Evolutionary conservation across 2,888 invertebrate species (phyloP).

Genomic region (Lasioglossum zephyrum): DNA sequence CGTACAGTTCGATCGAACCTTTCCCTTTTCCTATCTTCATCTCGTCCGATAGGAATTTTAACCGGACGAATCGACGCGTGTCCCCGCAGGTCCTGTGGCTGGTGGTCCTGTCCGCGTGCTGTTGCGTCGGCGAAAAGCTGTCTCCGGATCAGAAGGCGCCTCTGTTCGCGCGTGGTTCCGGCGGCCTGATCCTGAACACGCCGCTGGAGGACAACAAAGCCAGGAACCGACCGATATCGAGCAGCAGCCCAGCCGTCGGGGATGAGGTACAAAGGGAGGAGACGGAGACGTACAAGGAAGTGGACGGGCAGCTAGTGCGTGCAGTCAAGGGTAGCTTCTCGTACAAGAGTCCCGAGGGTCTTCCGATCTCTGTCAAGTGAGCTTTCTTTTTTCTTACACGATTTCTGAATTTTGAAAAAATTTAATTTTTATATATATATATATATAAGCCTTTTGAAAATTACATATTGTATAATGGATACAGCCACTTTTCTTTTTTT

Average conservation of each 20-base stretch:
- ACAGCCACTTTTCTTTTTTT: too few species aligned
- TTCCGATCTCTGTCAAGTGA: constrained; percentile 81
- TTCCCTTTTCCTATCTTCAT: not conserved
- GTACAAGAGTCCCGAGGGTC: constrained; percentile 82
- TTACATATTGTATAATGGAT: too few species aligned
- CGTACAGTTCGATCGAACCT: not conserved
- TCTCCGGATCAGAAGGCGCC: constrained; percentile 79
- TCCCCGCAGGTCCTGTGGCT: constrained; percentile 53
- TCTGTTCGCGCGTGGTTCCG: constrained; percentile 78
- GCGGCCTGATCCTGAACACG: constrained; percentile 76
- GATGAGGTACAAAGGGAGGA: constrained; percentile 78
- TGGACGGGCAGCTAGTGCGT: constrained; percentile 77
- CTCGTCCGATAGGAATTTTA: not conserved
- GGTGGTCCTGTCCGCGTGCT: constrained; percentile 28
- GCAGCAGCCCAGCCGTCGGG: constrained; percentile 18
- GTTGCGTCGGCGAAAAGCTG: constrained; percentile 74
- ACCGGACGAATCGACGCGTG: not conserved
- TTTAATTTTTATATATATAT: too few species aligned
- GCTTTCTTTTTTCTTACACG: constrained; percentile 25
- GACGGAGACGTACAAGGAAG: constrained; percentile 75
- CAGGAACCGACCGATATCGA: constrained; percentile 28
- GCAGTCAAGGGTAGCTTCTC: constrained; percentile 78
- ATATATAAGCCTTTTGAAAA: too few species aligned
- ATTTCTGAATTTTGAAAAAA: too few species aligned
- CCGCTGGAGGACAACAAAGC: constrained; percentile 68